These are phyloP conservation scores for Neomorphus geoffroyi DNA, from an alignment of 2,797 vertebrate genomes.

Conservation along the genomic window DNA sequence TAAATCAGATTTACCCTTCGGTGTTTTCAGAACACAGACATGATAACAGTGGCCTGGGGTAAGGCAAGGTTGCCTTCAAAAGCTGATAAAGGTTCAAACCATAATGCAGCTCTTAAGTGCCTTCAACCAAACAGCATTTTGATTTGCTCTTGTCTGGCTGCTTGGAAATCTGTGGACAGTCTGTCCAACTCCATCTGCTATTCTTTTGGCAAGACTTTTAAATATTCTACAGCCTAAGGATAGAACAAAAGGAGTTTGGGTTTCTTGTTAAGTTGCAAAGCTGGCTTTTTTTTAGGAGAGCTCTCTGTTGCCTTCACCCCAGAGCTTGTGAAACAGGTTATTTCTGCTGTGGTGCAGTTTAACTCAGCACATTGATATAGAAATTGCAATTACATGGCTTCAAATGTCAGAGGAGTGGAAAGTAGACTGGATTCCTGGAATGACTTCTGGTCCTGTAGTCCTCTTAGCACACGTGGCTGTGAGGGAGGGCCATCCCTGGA, in stretches of 20 bases:
- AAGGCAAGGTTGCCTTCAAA: not conserved
- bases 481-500: not conserved
- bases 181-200: slow-evolving; percentile 48
- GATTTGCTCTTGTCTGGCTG: not conserved
- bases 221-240: not conserved
- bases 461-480: not conserved
- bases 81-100: not conserved
- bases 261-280: not conserved
- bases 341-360: not conserved
- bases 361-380: not conserved
- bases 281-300: not conserved
- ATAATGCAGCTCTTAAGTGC: not conserved
- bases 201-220: not conserved
- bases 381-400: not conserved
- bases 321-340: not conserved
- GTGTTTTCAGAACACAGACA: not conserved
- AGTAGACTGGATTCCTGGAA: not conserved
- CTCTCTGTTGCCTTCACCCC: not conserved
- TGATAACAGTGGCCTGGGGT: not conserved
- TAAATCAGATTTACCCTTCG: not conserved
- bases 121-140: not conserved
- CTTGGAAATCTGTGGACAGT: not conserved
- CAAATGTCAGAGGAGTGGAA: not conserved
- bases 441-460: not conserved
- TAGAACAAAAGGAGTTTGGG: not conserved